A percentile compares a stretch with the other conserved stretches of the same genome.
Evolutionary conservation across 1,140 invertebrate species (phyloP).

Genomic region (Heliothis virescens): DNA sequence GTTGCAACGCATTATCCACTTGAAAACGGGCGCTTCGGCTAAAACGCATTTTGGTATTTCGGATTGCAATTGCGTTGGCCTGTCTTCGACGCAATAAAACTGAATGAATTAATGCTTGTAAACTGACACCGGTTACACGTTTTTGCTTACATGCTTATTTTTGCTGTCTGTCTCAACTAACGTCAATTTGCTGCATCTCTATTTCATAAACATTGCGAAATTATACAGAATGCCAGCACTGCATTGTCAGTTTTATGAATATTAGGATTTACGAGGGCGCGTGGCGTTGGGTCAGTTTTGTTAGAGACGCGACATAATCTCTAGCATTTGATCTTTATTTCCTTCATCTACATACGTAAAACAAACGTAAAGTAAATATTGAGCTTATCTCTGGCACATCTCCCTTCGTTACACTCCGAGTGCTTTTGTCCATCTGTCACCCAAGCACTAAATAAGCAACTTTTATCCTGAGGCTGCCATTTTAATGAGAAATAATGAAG

Average conservation of each 20-base stretch:
- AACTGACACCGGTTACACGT: not conserved
- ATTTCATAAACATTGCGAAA: slow-evolving; percentile 32
- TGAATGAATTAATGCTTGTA: not conserved
- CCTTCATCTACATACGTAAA: slow-evolving; percentile 51
- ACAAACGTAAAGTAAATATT: slow-evolving; percentile 59
- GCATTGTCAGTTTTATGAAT: slow-evolving; percentile 51
- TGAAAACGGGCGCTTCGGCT: slow-evolving; percentile 63
- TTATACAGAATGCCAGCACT: slow-evolving; percentile 41
- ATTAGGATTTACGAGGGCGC: slow-evolving; percentile 25
- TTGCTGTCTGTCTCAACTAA: not conserved
- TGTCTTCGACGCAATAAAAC: slow-evolving; percentile 7
- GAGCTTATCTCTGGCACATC: slow-evolving; percentile 60
- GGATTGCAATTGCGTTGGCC: slow-evolving; percentile 24
- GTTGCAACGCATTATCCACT: slow-evolving; percentile 72
- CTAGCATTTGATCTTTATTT: slow-evolving; percentile 48
- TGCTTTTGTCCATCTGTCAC: slow-evolving; percentile 78
- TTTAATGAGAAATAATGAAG: slow-evolving; percentile 84
- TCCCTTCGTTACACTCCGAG: slow-evolving; percentile 58
- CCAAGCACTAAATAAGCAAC: slow-evolving; percentile 78
- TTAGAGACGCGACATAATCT: slow-evolving; percentile 40
- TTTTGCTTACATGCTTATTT: not conserved
- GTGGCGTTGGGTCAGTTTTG: slow-evolving; percentile 42
- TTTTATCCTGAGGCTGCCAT: slow-evolving; percentile 77
- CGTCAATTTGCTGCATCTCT: slow-evolving; percentile 21
- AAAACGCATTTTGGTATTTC: slow-evolving; percentile 61